These are phyloP conservation scores for Xanthia icteritia DNA, from an alignment of 2,888 invertebrate genomes.

Conservation along the genomic window DNA sequence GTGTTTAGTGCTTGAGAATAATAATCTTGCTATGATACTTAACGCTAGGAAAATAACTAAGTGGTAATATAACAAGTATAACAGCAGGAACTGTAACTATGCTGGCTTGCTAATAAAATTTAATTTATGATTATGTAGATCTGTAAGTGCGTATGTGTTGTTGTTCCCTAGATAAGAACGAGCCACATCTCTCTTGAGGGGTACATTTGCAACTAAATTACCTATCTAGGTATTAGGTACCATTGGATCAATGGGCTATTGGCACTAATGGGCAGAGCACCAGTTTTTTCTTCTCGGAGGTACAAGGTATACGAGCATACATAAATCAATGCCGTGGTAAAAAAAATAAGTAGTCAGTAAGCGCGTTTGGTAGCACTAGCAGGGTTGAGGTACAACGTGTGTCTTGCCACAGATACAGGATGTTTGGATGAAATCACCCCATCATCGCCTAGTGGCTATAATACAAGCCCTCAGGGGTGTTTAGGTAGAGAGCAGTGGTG, in stretches of 20 bases:
- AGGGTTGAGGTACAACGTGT: not conserved
- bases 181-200: not conserved
- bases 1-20: constrained; percentile 23
- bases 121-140: constrained; percentile 4
- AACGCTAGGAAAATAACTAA: constrained; percentile 43
- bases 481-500: no score
- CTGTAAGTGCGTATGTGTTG: not conserved
- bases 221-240: not conserved
- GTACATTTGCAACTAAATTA: not conserved
- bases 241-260: not conserved
- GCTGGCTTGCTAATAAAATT: constrained; percentile 16
- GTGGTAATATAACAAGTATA: constrained; percentile 19
- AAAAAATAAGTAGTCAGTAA: not conserved
- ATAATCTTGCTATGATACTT: constrained; percentile 28
- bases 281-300: not conserved
- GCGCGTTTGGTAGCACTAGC: not conserved
- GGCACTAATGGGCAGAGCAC: no score
- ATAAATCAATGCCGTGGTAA: no score
- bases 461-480: not conserved
- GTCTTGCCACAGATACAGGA: not conserved
- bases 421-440: not conserved
- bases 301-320: no score
- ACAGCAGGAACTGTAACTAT: constrained; percentile 1
- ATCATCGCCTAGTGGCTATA: no score
- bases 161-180: constrained; percentile 1